Conservation (phyloP, 2,797 vertebrate genomes). For the Lagorchestes hirsutus region DNA sequence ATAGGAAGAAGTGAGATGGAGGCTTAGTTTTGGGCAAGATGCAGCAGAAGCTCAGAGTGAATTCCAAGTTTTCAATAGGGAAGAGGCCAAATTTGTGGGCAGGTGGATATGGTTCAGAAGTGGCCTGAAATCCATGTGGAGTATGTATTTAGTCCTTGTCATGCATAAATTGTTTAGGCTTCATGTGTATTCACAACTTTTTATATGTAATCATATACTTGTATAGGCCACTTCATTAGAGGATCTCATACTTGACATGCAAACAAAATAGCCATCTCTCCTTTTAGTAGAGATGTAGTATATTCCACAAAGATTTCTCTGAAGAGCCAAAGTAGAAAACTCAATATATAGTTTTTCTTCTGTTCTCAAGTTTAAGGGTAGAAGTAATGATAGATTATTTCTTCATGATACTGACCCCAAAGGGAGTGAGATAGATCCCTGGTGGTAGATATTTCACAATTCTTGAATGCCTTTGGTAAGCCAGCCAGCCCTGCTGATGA, state of each 20-base stretch:
- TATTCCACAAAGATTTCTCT: slow-evolving; percentile 39
- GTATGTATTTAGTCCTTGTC: not conserved
- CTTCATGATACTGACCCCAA: not conserved
- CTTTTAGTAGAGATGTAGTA: not conserved
- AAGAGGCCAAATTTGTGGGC: not conserved
- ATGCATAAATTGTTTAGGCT: not conserved
- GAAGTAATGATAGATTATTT: not conserved
- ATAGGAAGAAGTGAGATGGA: not conserved
- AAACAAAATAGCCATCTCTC: slow-evolving; percentile 11
- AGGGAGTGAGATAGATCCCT: not conserved
- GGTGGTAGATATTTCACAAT: not conserved
- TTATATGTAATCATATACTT: slow-evolving; percentile 21
- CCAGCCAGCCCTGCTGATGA: not conserved
- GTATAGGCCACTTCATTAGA: slow-evolving; percentile 18
- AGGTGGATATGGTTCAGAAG: not conserved
- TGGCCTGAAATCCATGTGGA: not conserved
- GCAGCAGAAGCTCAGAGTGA: not conserved
- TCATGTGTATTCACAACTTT: not conserved
- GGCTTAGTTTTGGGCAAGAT: not conserved
- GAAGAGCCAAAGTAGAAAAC: not conserved
- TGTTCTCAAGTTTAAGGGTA: slow-evolving; percentile 35
- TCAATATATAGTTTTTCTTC: slow-evolving; percentile 4
- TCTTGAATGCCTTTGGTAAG: slow-evolving; percentile 22
- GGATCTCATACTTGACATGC: slow-evolving; percentile 17
- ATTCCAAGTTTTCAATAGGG: not conserved